A percentile compares a stretch with the other conserved stretches of the same genome.
These are phyloP conservation scores for Drosophila azteca DNA, from an alignment of 1,140 invertebrate genomes.

Conservation along the genomic window DNA sequence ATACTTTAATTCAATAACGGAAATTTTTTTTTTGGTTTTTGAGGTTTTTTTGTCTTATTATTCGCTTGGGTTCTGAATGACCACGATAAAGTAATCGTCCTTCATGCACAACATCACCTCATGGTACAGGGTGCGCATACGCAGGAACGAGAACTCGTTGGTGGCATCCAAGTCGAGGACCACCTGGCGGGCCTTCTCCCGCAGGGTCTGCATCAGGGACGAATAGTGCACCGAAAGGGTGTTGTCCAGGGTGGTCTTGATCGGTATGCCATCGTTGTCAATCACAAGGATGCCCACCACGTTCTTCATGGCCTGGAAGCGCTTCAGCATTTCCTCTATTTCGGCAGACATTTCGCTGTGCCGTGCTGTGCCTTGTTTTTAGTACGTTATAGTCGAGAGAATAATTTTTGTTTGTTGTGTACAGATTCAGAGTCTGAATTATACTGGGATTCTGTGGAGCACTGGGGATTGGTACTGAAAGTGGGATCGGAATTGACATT, in stretches of 20 bases:
- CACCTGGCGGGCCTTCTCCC: conserved; percentile 88
- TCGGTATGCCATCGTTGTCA: conserved; percentile 91
- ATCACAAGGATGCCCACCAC: conserved; percentile 88
- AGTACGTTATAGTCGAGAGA: background rate
- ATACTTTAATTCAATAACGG: no score
- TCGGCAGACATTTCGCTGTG: conserved; percentile 85
- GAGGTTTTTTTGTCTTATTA: conserved; percentile 41
- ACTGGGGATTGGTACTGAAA: background rate
- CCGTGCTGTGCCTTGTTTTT: no score
- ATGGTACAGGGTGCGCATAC: conserved; percentile 94
- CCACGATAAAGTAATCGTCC: conserved; percentile 89
- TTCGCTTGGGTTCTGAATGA: conserved; percentile 88
- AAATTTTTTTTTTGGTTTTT: no score
- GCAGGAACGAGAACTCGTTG: conserved; percentile 91
- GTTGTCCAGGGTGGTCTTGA: conserved; percentile 91
- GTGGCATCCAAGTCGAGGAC: conserved; percentile 91
- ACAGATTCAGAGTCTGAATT: background rate
- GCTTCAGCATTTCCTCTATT: conserved; percentile 91
- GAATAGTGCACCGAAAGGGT: conserved; percentile 90
- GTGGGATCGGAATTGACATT: background rate
- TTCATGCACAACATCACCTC: conserved; percentile 96
- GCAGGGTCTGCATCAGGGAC: conserved; percentile 87
- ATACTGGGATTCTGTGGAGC: background rate
- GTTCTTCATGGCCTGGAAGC: conserved; percentile 88
- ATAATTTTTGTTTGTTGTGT: background rate